These are phyloP conservation scores for Gymnothorax javanicus DNA, from an alignment of 2,797 vertebrate genomes.

Conservation along the genomic window DNA sequence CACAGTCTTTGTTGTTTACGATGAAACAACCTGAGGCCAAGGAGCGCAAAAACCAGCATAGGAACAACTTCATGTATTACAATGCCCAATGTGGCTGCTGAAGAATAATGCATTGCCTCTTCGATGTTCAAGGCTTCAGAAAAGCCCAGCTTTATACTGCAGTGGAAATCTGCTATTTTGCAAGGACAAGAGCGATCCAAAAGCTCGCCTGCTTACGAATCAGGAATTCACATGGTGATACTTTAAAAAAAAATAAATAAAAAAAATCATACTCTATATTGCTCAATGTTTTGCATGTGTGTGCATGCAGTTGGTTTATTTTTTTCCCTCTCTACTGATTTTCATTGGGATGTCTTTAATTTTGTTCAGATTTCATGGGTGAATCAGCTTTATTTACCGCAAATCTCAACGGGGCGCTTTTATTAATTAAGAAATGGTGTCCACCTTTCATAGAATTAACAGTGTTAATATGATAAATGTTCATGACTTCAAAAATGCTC, in stretches of 20 bases:
- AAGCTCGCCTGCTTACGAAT: neutral
- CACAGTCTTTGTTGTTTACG: too few species aligned
- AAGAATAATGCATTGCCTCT: neutral
- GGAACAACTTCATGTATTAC: neutral
- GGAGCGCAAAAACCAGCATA: too few species aligned
- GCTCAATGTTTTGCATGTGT: neutral
- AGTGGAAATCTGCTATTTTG: neutral
- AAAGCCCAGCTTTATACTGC: neutral
- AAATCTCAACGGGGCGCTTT: neutral
- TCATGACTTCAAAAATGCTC: constrained; percentile 1
- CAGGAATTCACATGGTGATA: neutral
- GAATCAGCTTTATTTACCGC: neutral
- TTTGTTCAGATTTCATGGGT: constrained; percentile 12
- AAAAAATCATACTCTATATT: neutral
- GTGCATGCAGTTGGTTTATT: neutral
- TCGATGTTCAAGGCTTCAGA: neutral
- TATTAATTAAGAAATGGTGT: constrained; percentile 1
- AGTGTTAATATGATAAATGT: neutral
- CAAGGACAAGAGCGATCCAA: neutral
- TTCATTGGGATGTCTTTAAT: neutral
- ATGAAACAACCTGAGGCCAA: too few species aligned
- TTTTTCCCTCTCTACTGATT: neutral
- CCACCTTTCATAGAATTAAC: neutral
- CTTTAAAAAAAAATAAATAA: neutral
- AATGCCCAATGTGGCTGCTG: neutral